These are phyloP conservation scores for Coturnix japonica DNA, from an alignment of 2,113 vertebrate genomes.

Conservation along the genomic window DNA sequence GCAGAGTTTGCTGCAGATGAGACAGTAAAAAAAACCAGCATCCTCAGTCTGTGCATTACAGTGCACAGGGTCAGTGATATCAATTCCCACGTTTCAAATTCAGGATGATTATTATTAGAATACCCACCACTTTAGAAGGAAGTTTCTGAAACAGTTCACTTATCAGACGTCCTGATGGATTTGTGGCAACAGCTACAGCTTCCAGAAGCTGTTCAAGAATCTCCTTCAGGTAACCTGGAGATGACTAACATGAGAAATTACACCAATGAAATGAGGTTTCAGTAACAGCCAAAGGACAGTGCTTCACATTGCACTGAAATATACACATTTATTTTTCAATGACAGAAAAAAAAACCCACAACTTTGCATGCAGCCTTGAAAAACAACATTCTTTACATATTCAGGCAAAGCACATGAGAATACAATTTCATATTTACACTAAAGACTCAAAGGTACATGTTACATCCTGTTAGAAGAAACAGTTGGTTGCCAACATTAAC, in stretches of 20 bases:
- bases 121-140: conserved; percentile 95
- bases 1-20: not conserved
- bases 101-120: not conserved
- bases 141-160: conserved; percentile 99
- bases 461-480: not conserved
- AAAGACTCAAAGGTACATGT: not conserved
- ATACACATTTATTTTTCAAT: not conserved
- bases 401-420: not conserved
- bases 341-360: not conserved
- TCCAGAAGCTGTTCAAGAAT: conserved; percentile 95
- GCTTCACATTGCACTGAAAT: not conserved
- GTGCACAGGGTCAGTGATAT: accelerated
- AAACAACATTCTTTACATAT: not conserved
- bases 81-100: not conserved
- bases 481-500: not conserved
- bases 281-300: not conserved
- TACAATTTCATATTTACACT: not conserved
- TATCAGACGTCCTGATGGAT: conserved; percentile 90
- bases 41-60: accelerated
- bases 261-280: not conserved
- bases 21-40: not conserved
- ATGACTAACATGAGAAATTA: conserved; percentile 72
- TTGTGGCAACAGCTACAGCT: conserved; percentile 87
- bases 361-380: not conserved
- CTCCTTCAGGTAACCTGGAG: conserved; percentile 89